Base-by-base conservation (phyloP, 2,797 vertebrate species). In the Sphaeramia orbicularis region DNA sequence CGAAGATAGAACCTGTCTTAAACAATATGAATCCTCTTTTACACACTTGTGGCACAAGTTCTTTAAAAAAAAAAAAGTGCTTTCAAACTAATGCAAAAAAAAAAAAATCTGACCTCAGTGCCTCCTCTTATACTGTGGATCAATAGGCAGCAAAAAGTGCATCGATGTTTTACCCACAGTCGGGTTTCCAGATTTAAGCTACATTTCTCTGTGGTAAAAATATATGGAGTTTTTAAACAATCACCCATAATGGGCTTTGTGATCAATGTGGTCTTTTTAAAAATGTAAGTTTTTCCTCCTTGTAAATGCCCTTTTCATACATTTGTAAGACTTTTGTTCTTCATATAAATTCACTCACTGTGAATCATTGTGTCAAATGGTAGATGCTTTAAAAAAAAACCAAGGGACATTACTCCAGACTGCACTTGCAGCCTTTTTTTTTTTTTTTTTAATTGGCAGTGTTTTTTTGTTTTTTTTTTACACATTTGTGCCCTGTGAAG, bases 61-160 rank as follows among this genome's bases (percentile, higher is more conserved):
- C 92, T 84, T 70, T 66, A 43, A 43, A 60, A 63, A 13, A 62
- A 61, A 65, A 61, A 7, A 85, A 84, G 68, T 79, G 81, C 85
- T 91, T 85, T 90, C 21, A 75, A 65, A 78, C 78, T 63, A 90
- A 89, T 89, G 86, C 91, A 75, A 94, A 86, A 80, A 71, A 44
- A 43, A 5, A 43, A 42, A 37, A 66, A 68, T 50, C 59, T 42
- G 85, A 92, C 91, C 86, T 93, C 92, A 94, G 96, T 98, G 96
- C 96, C 96, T 97, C 95, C 72, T 92, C 88, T 90, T 92, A 11
- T 65, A 91, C 89, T 87, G 87, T 85, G 84, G 82, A 83, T 76
- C 71, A 79, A 68, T n/a, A 58, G 57, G 71, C 64, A 68, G 63
- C 63, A 24, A 35, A 53, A 19, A 14, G 50, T 51, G 30, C 13